Evolutionary conservation across 2,113 vertebrate genomes (phyloP).

Genomic region (human (Homo sapiens)): GRCh38 chr3:111339001-111339500

Average conservation of each 20-base stretch:
- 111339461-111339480: neutral
- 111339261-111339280: neutral
- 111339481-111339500: neutral
- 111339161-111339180: neutral
- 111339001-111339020: neutral
- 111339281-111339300: conserved; percentile 3
- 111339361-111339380: neutral
- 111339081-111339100: neutral
- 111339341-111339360: neutral
- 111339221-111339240: neutral
- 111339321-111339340: neutral
- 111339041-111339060: neutral
- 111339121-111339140: neutral
- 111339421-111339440: conserved; percentile 1
- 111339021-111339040: neutral
- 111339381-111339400: conserved; percentile 21
- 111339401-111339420: neutral
- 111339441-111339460: neutral
- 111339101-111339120: neutral
- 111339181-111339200: neutral
- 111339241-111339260: neutral
- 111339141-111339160: neutral
- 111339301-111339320: neutral
- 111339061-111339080: neutral
- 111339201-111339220: neutral